Evolutionary conservation across 2,888 invertebrate genomes (phyloP).

Genomic region (Epistrophella euchroma): DNA sequence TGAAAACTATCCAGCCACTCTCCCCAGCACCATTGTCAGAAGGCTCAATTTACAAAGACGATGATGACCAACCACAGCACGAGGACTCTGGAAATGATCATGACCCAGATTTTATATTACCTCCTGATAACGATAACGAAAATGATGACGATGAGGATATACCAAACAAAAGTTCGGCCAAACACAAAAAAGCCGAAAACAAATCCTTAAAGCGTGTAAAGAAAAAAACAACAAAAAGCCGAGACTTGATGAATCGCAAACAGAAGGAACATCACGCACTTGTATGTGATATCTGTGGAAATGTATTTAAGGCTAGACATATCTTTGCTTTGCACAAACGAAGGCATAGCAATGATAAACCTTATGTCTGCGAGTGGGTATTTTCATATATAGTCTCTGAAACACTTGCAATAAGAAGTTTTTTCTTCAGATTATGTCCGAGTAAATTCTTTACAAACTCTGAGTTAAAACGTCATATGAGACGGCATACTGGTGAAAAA

Average conservation of each 20-base stretch:
- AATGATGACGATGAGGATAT: background rate
- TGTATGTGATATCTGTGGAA: conserved; percentile 62
- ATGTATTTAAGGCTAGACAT: conserved; percentile 41
- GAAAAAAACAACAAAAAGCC: background rate
- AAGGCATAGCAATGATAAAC: conserved; percentile 63
- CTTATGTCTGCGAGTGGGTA: conserved; percentile 65
- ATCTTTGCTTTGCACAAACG: conserved; percentile 41
- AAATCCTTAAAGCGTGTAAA: background rate
- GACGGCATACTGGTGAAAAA: conserved; percentile 68
- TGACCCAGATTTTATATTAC: conserved; percentile 7
- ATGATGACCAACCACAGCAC: background rate
- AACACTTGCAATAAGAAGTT: background rate
- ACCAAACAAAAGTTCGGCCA: background rate
- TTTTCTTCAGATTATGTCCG: conserved; percentile 52
- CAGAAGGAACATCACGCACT: conserved; percentile 2
- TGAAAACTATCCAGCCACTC: background rate
- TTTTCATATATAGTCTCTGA: background rate
- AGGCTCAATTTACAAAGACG: background rate
- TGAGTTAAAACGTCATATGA: conserved; percentile 59
- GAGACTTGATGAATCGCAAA: background rate
- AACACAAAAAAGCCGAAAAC: background rate
- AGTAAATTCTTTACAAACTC: conserved; percentile 60
- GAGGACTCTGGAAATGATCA: conserved; percentile 12
- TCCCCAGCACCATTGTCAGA: background rate
- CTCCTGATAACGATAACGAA: background rate